These are phyloP conservation scores for Mechanitis messenoides DNA, from an alignment of 2,888 invertebrate genomes.

Conservation along the genomic window DNA sequence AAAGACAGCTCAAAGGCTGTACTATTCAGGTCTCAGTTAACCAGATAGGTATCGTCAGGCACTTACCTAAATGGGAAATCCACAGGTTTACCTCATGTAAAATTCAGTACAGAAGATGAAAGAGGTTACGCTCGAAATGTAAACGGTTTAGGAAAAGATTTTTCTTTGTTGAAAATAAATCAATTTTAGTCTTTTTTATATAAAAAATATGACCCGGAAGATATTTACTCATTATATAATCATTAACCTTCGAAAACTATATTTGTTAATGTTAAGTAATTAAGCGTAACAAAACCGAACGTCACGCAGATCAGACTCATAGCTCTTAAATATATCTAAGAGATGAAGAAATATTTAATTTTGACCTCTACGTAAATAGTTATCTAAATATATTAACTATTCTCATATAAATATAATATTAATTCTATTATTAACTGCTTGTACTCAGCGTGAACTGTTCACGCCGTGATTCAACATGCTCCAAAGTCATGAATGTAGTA, in stretches of 20 bases:
- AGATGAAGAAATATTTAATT: not conserved
- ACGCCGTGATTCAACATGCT: no score
- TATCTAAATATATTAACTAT: no score
- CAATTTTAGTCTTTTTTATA: no score
- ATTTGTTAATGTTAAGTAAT: constrained; percentile 9
- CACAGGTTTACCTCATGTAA: constrained; percentile 28
- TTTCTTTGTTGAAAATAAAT: no score
- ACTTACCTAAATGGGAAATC: constrained; percentile 25
- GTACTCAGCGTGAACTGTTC: no score
- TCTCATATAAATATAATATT: no score
- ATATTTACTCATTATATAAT: not conserved
- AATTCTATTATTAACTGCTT: no score
- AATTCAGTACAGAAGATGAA: constrained; percentile 27
- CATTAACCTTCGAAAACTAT: constrained; percentile 15
- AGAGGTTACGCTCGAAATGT: constrained; percentile 11
- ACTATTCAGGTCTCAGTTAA: constrained; percentile 30
- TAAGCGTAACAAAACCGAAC: constrained; percentile 11
- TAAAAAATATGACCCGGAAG: no score
- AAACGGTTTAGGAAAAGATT: not conserved
- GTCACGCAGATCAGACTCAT: constrained; percentile 6
- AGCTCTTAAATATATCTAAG: constrained; percentile 1
- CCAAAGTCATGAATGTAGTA: no score
- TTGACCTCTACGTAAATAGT: no score
- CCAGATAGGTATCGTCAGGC: constrained; percentile 25
- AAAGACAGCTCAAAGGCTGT: constrained; percentile 21